Evolutionary conservation across 1,140 invertebrate genomes (phyloP).

Genomic region (Eulimnadia texana): DNA sequence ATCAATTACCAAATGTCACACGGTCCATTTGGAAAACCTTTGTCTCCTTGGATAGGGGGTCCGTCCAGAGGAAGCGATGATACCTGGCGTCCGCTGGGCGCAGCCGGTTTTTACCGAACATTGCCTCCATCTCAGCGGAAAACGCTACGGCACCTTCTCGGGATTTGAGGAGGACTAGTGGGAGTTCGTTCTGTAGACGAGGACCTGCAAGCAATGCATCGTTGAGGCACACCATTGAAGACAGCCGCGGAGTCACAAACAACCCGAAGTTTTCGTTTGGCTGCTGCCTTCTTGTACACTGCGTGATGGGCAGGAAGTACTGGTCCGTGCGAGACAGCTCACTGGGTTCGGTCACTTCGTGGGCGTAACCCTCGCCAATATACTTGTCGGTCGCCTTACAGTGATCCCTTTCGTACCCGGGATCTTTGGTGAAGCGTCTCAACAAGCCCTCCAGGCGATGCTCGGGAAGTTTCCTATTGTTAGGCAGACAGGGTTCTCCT

Average conservation of each 20-base stretch:
- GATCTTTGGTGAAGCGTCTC: not conserved
- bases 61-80: slow-evolving; percentile 17
- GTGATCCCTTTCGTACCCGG: not conserved
- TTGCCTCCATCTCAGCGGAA: slow-evolving; percentile 1
- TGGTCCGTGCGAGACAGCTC: not conserved
- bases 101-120: slow-evolving; percentile 5
- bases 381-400: not conserved
- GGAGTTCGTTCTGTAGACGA: not conserved
- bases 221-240: slow-evolving; percentile 16
- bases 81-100: slow-evolving; percentile 7
- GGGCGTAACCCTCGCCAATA: not conserved
- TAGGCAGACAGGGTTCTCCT: not conserved
- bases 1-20: slow-evolving; percentile 12
- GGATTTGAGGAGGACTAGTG: not conserved
- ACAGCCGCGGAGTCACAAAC: not conserved
- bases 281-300: not conserved
- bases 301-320: not conserved
- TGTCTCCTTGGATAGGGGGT: not conserved
- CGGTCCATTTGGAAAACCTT: not conserved
- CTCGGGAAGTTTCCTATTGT: too few relatives aligned
- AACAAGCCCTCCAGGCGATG: not conserved
- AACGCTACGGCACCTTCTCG: not conserved
- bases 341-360: not conserved
- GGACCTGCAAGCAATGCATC: slow-evolving; percentile 10
- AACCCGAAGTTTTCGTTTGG: not conserved